These are phyloP conservation scores for Ostrea denselamellosa DNA, from an alignment of 1,140 invertebrate genomes.

Conservation along the genomic window DNA sequence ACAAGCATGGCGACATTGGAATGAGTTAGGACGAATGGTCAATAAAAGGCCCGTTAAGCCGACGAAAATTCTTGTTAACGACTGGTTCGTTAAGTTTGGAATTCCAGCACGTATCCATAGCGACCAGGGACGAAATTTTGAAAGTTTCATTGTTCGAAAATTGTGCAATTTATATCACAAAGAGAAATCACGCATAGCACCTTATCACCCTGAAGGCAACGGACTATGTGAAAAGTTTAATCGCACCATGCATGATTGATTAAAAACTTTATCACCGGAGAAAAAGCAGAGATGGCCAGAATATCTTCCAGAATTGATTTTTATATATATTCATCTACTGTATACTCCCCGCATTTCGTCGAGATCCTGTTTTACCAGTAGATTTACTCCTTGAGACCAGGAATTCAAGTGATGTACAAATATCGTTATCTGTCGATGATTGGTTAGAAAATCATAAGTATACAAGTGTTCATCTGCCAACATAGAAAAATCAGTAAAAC, in stretches of 20 bases:
- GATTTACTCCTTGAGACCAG: too few species aligned
- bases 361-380: conserved; percentile 49
- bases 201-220: conserved; percentile 61
- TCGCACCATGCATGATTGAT: conserved; percentile 38
- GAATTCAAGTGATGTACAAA: too few species aligned
- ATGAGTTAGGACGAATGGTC: too few species aligned
- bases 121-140: conserved; percentile 54
- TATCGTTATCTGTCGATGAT: too few species aligned
- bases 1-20: too few species aligned
- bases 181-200: conserved; percentile 56
- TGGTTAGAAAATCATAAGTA: too few species aligned
- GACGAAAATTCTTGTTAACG: conserved; percentile 40
- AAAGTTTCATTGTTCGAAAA: conserved; percentile 53
- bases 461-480: too few species aligned
- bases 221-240: conserved; percentile 43
- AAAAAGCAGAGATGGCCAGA: conserved; percentile 38
- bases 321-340: conserved; percentile 41
- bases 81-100: conserved; percentile 52
- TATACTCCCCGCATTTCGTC: conserved; percentile 51
- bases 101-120: too few species aligned
- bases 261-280: conserved; percentile 33
- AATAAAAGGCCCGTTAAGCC: too few species aligned
- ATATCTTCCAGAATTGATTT: conserved; percentile 32
- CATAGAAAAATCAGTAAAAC: too few species aligned
- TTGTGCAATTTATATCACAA: conserved; percentile 56